phyloP scores from a whole-genome alignment of 1,140 invertebrate species.

The Pseudobourletiella spinata region DNA sequence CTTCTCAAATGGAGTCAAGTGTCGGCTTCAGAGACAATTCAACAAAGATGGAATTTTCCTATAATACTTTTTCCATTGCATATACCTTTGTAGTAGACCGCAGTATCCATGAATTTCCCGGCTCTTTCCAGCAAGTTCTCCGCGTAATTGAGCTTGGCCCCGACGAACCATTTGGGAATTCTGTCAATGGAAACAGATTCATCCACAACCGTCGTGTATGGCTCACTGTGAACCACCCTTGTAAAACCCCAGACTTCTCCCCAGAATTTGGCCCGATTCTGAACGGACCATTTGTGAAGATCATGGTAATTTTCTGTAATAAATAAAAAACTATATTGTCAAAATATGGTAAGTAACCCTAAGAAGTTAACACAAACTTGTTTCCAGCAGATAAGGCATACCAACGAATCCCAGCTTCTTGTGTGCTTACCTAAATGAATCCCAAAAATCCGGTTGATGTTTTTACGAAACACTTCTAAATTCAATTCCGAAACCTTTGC shows the following conservation, averaged over 20 bases:
- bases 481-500: conserved; percentile 3
- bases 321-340: background rate
- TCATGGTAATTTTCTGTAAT: conserved; percentile 21
- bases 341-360: no score
- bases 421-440: conserved; percentile 22
- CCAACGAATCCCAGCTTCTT: background rate
- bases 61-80: background rate
- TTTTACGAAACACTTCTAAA: conserved; percentile 23
- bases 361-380: background rate
- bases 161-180: conserved; percentile 35
- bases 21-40: background rate
- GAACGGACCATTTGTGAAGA: conserved; percentile 33
- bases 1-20: background rate
- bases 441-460: conserved; percentile 27
- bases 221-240: conserved; percentile 23
- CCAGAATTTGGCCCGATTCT: conserved; percentile 24
- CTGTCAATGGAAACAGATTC: conserved; percentile 25
- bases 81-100: conserved; percentile 34
- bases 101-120: conserved; percentile 25
- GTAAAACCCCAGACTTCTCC: conserved; percentile 28
- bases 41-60: background rate
- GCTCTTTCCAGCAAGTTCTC: conserved; percentile 34
- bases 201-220: conserved; percentile 27
- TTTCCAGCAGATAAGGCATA: background rate
- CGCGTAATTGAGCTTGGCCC: conserved; percentile 34